Base-by-base conservation (phyloP, 2,888 invertebrate species). In the Catocala fraxini region DNA sequence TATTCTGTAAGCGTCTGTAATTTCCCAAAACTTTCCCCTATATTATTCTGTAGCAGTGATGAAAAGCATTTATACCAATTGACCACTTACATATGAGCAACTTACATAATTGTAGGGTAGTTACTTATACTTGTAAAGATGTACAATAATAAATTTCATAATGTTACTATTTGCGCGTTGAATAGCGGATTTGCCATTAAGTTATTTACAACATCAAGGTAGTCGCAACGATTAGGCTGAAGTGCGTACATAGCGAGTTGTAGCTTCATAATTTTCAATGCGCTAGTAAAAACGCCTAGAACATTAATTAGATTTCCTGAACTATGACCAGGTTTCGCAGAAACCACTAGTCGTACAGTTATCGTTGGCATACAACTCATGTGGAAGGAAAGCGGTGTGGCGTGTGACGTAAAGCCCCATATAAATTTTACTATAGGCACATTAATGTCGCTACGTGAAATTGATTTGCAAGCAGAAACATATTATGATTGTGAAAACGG, bases 401-500 rank as follows among this genome's bases (percentile, higher is more conserved):
- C 84, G 79, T 85, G 82, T 91, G 93, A 92, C 92, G 93, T 91
- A 91, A 89, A 88, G 85, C 88, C 86, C 89, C 92, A 91, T 93
- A 93, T 93, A 93, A 93, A 93, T 92, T 93, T 93, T 92, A 92
- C 92, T 93, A 92, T 92, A 88, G 87, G 86, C 89, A 91, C 91
- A 93, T 94, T 93, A 93, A 93, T 92, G 93, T 93, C 91, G 90
- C 89, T 91, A 93, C 92, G 92, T 92, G 93, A 94, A 94, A 93
- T 93, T 93, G 94, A 94, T 94, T 94, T 94, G 92, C 93, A 86
- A 86, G 90, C 92, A 92, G 91, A 93, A 94, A 93, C 93, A 92
- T 93, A 93, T 93, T 93, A 93, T 92, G 93, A 93, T 94, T 94
- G 92, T 92, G 94, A 92, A 94, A 94, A 94, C 85, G 90, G 90